Conservation (phyloP, 2,888 invertebrate genomes). For the Meloe dianella region DNA sequence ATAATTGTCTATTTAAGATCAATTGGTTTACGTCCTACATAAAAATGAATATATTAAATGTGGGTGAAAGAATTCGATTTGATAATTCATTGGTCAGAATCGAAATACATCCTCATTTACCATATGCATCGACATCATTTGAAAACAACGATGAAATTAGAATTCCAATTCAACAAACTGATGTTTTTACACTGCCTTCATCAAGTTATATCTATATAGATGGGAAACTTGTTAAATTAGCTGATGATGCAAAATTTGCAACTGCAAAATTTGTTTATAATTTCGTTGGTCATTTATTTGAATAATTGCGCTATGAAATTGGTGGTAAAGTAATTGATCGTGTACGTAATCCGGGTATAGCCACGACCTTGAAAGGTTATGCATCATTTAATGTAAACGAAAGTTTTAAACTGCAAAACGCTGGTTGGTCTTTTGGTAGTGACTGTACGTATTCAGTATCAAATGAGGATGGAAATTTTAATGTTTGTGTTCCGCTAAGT, state of each 20-base stretch:
- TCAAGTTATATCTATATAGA: constrained; percentile 39
- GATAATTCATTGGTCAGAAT: constrained; percentile 39
- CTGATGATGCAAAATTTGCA: constrained; percentile 5
- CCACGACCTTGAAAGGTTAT: no score
- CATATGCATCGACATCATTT: constrained; percentile 38
- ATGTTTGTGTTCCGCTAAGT: no score
- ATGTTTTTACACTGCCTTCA: constrained; percentile 43
- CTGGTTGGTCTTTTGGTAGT: no score
- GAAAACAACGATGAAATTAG: no score
- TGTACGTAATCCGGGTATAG: no score
- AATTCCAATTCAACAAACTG: constrained; percentile 44
- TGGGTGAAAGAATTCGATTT: constrained; percentile 24
- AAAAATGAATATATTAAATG: constrained; percentile 33
- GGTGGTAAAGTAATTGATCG: no score
- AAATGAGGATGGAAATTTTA: no score
- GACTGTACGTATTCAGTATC: no score
- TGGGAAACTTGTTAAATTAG: constrained; percentile 22
- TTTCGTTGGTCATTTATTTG: constrained; percentile 23
- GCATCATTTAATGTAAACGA: no score
- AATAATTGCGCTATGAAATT: neutral
- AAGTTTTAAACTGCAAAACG: no score
- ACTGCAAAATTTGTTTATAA: constrained; percentile 28
- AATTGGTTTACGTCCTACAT: constrained; percentile 19
- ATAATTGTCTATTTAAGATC: constrained; percentile 25
- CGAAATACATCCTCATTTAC: constrained; percentile 43